Percentiles rank a stretch among this genome's conserved stretches.
phyloP scores from a whole-genome alignment of 1,140 invertebrate genomes.

The Centruroides vittatus region DNA sequence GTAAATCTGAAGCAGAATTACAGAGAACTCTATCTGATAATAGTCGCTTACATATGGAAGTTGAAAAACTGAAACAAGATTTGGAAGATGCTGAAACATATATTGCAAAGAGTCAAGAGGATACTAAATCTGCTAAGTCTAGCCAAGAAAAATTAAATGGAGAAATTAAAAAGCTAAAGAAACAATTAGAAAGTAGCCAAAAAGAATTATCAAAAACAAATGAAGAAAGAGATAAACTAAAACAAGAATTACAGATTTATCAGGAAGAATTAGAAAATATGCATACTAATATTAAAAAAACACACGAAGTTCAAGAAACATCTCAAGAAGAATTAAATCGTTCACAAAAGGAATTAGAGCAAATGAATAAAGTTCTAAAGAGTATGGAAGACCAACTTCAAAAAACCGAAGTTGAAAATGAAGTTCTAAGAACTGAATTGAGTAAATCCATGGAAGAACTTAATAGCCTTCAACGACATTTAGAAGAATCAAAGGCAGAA shows the following conservation, averaged over 20 bases:
- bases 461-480: constrained; percentile 4
- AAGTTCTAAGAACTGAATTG: constrained; percentile 14
- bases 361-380: constrained; percentile 24
- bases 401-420: constrained; percentile 6
- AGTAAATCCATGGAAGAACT: constrained; percentile 7
- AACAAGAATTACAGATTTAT: constrained; percentile 18
- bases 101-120: constrained; percentile 8
- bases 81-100: constrained; percentile 35
- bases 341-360: constrained; percentile 54
- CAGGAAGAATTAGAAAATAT: constrained; percentile 48
- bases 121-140: background rate
- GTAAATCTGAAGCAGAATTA: constrained; percentile 21
- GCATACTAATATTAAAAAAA: constrained; percentile 19
- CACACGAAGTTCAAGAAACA: constrained; percentile 40
- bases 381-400: constrained; percentile 11
- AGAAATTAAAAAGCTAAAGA: constrained; percentile 51
- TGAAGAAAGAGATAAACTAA: constrained; percentile 21
- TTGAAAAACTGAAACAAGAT: constrained; percentile 66
- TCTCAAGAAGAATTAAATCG: constrained; percentile 65
- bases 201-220: constrained; percentile 34
- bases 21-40: constrained; percentile 22
- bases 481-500: constrained; percentile 10
- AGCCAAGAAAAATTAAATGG: constrained; percentile 15
- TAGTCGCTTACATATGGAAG: constrained; percentile 40
- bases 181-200: constrained; percentile 52